Evolutionary conservation across 35 echinoderm and acorn worm species (phyloP).

Genomic region (Apostichopus japonicus): DNA sequence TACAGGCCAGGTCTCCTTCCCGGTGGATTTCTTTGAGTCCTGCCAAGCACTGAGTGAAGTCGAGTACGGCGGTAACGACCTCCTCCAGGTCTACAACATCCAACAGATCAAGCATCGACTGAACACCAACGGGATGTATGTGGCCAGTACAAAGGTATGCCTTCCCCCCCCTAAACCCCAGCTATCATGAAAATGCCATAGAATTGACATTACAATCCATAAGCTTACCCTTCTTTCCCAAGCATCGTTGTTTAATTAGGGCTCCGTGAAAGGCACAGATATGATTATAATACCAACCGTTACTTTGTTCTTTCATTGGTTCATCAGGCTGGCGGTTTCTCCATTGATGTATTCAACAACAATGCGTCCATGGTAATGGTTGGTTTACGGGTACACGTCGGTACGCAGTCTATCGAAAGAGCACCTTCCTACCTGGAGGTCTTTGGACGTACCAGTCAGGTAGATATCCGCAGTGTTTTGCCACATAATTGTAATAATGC

Average conservation of each 20-base stretch:
- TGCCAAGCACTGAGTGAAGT: conserved; percentile 98
- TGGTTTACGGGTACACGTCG: conserved; percentile 92
- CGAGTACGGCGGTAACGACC: conserved; percentile 93
- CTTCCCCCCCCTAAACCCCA: background rate
- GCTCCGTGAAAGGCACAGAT: background rate
- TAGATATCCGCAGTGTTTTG: background rate
- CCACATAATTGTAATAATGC: too few species aligned
- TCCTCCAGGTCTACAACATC: conserved; percentile 95
- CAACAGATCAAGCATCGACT: conserved; percentile 97
- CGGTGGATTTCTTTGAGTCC: conserved; percentile 98
- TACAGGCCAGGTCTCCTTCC: conserved; percentile 91
- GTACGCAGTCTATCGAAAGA: conserved; percentile 94
- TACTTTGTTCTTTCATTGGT: conserved; percentile 11
- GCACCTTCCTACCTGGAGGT: conserved; percentile 93
- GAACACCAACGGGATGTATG: conserved; percentile 97
- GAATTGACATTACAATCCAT: too few species aligned
- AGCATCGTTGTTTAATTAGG: too few species aligned
- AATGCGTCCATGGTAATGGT: conserved; percentile 99
- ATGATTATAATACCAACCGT: background rate
- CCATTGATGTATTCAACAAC: conserved; percentile 92
- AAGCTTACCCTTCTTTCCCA: too few species aligned
- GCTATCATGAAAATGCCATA: too few species aligned
- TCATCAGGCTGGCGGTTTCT: conserved; percentile 89
- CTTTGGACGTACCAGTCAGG: conserved; percentile 86
- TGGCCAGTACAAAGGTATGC: conserved; percentile 94